Base-by-base conservation (phyloP, 2,888 invertebrate genomes). In the Malachius bipustulatus region DNA sequence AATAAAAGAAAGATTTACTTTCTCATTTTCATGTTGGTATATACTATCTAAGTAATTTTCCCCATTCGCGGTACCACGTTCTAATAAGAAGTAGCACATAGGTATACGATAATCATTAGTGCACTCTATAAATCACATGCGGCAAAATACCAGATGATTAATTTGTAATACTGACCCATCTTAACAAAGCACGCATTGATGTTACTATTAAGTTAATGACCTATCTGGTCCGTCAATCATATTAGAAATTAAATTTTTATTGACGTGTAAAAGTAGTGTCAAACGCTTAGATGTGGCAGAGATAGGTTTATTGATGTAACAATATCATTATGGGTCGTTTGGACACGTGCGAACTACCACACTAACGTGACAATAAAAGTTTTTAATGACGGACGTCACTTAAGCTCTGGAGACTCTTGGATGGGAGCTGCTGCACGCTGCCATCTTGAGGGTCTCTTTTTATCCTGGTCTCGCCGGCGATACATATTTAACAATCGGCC, bases 221-320 rank as follows among this genome's bases (percentile, higher is more conserved):
- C 52, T 52, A 58, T 57, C 59, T 56, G 56, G 57, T 59, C 52
- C 54, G 57, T 60, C 60, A 59, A 60, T 60, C 59, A 60, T 59
- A 59, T 58, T 54, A 52, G 57, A 56, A 60, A 60, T 60, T 56
- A 60, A 60, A 60, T 59, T 60, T 60, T 60, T 60, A 60, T 60
- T 55, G 59, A 53, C 56, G 47, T 58, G 59, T 61, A 61, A 61
- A 60, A 59, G 54, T 54, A 52, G 54, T 55, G 57, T 57, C 57
- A 58, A 57, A 58, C 55, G 57, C 55, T 57, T 55, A 56, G 56
- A 57, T 58, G 57, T 54, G 47, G 48, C 47, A 57, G 58, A n/a
- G n/a, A 60, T 60, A 55, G 55, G 59, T 60, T 60, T 60, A 61
- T 61, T 61, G 61, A 59, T 60, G 59, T 60, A 59, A 60, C 60